Evolutionary conservation across 2,888 invertebrate species (phyloP), one percentile per base, ranked within the genome.

Genomic region (Drosophila borborema): DNA sequence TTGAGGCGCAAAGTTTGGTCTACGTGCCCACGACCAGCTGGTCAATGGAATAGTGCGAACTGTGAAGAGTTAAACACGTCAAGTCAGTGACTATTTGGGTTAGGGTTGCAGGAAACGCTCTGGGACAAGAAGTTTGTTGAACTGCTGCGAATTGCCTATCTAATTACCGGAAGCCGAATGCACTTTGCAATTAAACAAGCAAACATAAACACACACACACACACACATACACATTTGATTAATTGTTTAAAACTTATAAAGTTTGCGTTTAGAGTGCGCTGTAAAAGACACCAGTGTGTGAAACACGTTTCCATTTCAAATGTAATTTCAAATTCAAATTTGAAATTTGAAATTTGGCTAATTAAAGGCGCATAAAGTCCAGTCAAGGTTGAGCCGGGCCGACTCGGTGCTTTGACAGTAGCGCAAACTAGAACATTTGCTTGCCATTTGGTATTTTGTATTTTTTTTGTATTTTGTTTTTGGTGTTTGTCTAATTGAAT

Each of bases 111-210:
- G 84, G 90, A 88, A 90, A 86, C 59, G 80, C 80, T 81, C 86
- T 86, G 86, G 86, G 86, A 77, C 86, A 63, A 20, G 34, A 45
- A 87, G 88, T 83, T 87, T 85, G 55, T 83, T 83, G 83, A 83
- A 89, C 88, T 60, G 67, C 38, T 51, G 51, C 55, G 23, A 49
- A 43, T 51, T 51, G 46, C 23, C 38, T 20, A 20, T 34, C 34
- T 87, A 90, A 90, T 86, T 77, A 86, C 86, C 91, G 86, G 86
- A 86, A 86, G 91, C 76, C 77, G 65, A 78, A 75, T 85, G 85
- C 85, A 85, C 84, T 74, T 90, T 86, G 87, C 88, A 82, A 90
- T 85, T 89, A 90, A 83, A 34, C 43, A 56, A 28, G 28, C 58
- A 45, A n/a, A 55, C 38, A 40, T 16, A 20, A 31, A 8, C 56